phyloP scores from a whole-genome alignment of 2,113 vertebrate genomes.

The Nothobranchius furzeri region DNA sequence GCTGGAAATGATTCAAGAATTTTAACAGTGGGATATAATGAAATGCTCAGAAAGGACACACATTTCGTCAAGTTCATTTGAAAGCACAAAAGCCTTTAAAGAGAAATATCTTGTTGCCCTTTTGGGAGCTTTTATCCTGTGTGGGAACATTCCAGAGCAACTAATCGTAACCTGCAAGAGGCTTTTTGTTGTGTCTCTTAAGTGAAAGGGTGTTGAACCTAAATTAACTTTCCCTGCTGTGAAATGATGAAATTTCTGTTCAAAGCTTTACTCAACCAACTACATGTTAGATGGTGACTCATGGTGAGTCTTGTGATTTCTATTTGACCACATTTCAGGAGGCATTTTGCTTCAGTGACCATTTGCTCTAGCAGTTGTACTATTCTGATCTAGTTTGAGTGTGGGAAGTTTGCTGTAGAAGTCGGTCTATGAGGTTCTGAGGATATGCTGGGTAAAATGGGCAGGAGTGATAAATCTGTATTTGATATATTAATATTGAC shows the following conservation, averaged over 20 bases:
- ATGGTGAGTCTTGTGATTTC: slow-evolving; percentile 31
- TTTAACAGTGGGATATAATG: slow-evolving; percentile 18
- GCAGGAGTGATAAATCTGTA: background rate
- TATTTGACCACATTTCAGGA: slow-evolving; percentile 35
- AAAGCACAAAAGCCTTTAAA: slow-evolving; percentile 19
- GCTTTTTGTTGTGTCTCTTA: slow-evolving; percentile 24
- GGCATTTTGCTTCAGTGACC: slow-evolving; percentile 17
- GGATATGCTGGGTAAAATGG: background rate
- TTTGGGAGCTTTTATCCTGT: slow-evolving; percentile 27
- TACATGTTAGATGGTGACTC: slow-evolving; percentile 39
- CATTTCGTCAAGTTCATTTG: slow-evolving; percentile 35
- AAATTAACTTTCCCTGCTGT: slow-evolving; percentile 39
- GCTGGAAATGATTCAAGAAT: slow-evolving; percentile 16
- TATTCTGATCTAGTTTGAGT: slow-evolving; percentile 3
- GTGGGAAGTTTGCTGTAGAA: slow-evolving; percentile 22
- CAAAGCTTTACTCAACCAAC: slow-evolving; percentile 24
- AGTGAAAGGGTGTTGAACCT: slow-evolving; percentile 32
- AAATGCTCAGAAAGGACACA: slow-evolving; percentile 8
- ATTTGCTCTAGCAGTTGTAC: slow-evolving; percentile 12
- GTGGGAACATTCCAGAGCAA: slow-evolving; percentile 47
- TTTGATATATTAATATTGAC: background rate
- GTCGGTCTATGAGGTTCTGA: background rate
- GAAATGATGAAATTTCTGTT: slow-evolving; percentile 23
- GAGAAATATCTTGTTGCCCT: slow-evolving; percentile 29
- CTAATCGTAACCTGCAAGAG: background rate